Conservation (phyloP, 2,113 vertebrate genomes). For the Irena cyanogastra region DNA sequence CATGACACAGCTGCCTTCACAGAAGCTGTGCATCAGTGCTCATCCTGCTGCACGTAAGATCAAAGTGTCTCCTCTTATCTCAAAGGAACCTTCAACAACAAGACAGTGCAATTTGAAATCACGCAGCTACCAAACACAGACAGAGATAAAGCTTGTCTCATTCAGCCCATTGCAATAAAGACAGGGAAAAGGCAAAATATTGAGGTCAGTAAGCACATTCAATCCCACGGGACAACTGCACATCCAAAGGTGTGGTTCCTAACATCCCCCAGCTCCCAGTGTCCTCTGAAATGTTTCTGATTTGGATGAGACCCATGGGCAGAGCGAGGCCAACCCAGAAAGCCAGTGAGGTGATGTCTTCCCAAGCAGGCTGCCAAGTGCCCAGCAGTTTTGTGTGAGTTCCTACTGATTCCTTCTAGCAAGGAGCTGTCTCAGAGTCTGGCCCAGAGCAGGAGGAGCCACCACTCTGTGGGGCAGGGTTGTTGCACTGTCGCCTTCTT, state of each 20-base stretch:
- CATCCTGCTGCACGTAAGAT: neutral
- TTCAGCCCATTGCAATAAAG: conserved; percentile 46
- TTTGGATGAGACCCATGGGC: neutral
- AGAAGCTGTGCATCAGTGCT: neutral
- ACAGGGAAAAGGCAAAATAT: neutral
- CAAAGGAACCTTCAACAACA: conserved; percentile 49
- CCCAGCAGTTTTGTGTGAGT: neutral
- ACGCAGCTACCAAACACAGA: conserved; percentile 23
- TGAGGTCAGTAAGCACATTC: conserved; percentile 23
- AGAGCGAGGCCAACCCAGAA: neutral
- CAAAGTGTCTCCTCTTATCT: conserved; percentile 33
- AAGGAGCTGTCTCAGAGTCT: conserved; percentile 70
- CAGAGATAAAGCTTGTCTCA: conserved; percentile 55
- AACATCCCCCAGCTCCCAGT: neutral
- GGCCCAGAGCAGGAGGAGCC: conserved; percentile 76
- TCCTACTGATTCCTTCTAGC: conserved; percentile 31
- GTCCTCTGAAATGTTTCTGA: neutral
- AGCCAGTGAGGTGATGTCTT: neutral
- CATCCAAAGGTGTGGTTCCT: neutral
- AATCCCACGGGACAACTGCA: neutral
- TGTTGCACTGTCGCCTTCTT: conserved; percentile 82
- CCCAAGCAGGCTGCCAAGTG: neutral
- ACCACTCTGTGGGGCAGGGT: conserved; percentile 74
- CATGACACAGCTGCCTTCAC: conserved; percentile 16
- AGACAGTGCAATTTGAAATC: conserved; percentile 47